Conservation (phyloP, 1,140 invertebrate species). For the Tetragonula clypearis region DNA sequence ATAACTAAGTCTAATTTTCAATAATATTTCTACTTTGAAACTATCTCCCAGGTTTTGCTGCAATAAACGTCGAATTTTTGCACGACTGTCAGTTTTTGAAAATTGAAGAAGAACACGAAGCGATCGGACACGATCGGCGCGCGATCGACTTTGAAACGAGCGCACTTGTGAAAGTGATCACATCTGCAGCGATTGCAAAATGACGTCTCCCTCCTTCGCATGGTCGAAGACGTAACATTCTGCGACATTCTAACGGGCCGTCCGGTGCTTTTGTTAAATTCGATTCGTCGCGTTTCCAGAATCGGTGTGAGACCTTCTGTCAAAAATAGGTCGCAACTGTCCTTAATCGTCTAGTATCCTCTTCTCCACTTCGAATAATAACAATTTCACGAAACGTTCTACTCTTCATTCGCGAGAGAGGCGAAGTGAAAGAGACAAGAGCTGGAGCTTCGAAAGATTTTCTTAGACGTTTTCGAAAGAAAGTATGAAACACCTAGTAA, state of each 20-base stretch:
- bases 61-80: no score
- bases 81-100: not conserved
- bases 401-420: no score
- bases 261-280: not conserved
- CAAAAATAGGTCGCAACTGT: not conserved
- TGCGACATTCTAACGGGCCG: not conserved
- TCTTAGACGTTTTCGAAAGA: not conserved
- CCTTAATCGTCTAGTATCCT: no score
- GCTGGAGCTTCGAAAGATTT: not conserved
- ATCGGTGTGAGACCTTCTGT: not conserved
- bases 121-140: not conserved
- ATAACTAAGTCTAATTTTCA: no score
- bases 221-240: not conserved
- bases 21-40: no score
- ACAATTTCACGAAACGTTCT: no score
- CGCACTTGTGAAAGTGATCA: slow-evolving; percentile 52
- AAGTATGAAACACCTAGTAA: not conserved
- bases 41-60: no score
- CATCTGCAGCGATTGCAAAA: slow-evolving; percentile 14
- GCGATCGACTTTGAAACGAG: slow-evolving; percentile 35
- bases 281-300: not conserved
- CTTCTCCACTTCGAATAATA: no score
- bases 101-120: not conserved
- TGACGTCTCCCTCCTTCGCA: not conserved
- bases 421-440: not conserved